Evolutionary conservation across 2,888 invertebrate genomes (phyloP).

Genomic region (Caenorhabditis angaria): DNA sequence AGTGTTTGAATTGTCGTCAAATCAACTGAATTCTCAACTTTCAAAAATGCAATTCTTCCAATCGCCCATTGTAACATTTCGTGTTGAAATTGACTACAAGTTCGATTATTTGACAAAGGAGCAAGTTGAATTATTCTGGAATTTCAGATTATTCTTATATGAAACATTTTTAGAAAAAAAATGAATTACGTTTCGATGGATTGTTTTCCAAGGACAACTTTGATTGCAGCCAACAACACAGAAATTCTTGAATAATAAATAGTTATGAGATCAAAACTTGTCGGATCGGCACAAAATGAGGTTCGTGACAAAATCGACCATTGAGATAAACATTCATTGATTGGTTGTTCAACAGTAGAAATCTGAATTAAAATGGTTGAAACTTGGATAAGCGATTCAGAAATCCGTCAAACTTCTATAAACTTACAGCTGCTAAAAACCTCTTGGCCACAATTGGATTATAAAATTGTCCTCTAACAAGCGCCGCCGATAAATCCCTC

Average conservation of each 20-base stretch:
- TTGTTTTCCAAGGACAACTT: conserved; percentile 24
- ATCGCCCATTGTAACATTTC: conserved; percentile 28
- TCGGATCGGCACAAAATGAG: conserved; percentile 37
- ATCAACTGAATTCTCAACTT: conserved; percentile 20
- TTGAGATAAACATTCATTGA: conserved; percentile 15
- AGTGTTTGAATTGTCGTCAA: not conserved
- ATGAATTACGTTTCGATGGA: conserved; percentile 19
- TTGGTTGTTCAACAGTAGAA: conserved; percentile 10
- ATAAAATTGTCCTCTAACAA: conserved; percentile 17
- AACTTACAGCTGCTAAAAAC: conserved; percentile 20
- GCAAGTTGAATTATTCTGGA: conserved; percentile 35
- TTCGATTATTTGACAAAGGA: conserved; percentile 14
- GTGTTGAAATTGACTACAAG: conserved; percentile 22
- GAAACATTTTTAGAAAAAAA: not conserved
- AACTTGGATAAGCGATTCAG: too few species aligned
- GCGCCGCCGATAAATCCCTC: conserved; percentile 18
- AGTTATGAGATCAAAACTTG: conserved; percentile 36
- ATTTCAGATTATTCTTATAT: not conserved
- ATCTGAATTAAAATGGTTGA: conserved; percentile 21
- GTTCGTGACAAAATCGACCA: conserved; percentile 36
- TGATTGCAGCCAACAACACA: conserved; percentile 10
- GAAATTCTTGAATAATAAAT: conserved; percentile 23
- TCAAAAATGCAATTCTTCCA: conserved; percentile 6
- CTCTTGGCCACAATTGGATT: conserved; percentile 29
- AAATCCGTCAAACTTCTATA: conserved; percentile 6